Evolutionary conservation across 2,888 invertebrate species (phyloP).

Genomic region (Abrostola triplasia): DNA sequence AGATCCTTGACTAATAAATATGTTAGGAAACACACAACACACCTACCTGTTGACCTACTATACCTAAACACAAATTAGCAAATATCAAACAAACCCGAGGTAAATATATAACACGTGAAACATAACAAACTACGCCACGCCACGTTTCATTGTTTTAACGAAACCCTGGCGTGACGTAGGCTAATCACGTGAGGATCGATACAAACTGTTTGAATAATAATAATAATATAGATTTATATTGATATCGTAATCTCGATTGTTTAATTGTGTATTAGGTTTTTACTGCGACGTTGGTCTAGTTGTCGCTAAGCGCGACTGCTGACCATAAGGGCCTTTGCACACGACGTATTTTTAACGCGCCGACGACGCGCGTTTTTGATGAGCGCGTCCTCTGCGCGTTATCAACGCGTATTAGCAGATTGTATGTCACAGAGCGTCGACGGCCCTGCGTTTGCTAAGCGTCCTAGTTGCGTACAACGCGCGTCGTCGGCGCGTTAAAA

Average conservation of each 20-base stretch:
- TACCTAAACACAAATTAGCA: background rate
- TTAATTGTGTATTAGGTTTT: background rate
- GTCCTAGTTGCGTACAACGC: too few relatives aligned
- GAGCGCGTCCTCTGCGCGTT: too few relatives aligned
- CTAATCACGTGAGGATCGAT: background rate
- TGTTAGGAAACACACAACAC: background rate
- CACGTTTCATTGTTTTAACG: background rate
- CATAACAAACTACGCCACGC: background rate
- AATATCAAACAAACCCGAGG: background rate
- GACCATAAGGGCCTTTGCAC: too few relatives aligned
- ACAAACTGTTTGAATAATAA: background rate
- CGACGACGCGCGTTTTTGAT: too few relatives aligned
- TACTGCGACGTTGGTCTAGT: too few relatives aligned
- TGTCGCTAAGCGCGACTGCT: too few relatives aligned
- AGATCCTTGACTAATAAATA: too few relatives aligned
- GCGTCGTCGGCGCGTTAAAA: too few relatives aligned
- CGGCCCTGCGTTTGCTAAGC: too few relatives aligned
- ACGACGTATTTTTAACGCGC: too few relatives aligned
- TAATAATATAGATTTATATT: background rate
- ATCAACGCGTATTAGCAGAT: too few relatives aligned
- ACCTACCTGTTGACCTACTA: background rate
- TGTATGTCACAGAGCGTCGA: too few relatives aligned
- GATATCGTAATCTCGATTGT: background rate
- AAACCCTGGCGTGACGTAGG: background rate
- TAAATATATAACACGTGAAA: conserved; percentile 1